Evolutionary conservation across 2,888 invertebrate species (phyloP), one percentile per base, ranked within the genome.

Genomic region (Dimorphilus gyrociliatus): DNA sequence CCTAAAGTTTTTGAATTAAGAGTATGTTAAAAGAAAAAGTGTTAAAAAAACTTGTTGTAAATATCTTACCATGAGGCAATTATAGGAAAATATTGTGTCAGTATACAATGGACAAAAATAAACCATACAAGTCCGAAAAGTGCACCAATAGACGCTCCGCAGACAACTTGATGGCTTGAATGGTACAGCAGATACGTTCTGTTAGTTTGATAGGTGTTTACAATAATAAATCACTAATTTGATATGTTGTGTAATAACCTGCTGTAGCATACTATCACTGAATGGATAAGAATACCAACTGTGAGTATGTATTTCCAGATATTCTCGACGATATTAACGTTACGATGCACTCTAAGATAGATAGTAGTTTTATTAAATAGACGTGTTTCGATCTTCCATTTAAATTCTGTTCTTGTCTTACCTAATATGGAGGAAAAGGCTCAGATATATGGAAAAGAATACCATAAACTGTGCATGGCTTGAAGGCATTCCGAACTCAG

Each of bases 391-490:
- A n/a, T n/a, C n/a, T n/a, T n/a, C n/a, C n/a, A n/a, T n/a, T n/a
- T n/a, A n/a, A n/a, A n/a, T n/a, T n/a, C n/a, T n/a, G n/a, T n/a
- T n/a, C n/a, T n/a, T n/a, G n/a, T n/a, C 43, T 44, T 67, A 84
- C 84, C 84, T 77, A 52, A 84, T 74, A 53, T 79, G 71, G 50
- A 84, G 74, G 65, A 85, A 85, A 62, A 80, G 76, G 41, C 76
- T 69, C 42, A 80, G 72, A 64, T 85, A 86, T 29, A 74, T 71
- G 42, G 81, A 73, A 64, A 84, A 82, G 64, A 85, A 86, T 79
- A 81, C 82, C 68, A 81, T 76, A 60, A 81, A 80, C 65, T 85
- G 85, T 47, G 84, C 72, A 69, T 86, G 86, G 38, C 79, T 77
- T 19, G 84, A 85, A 32, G 85, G 86, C 85, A 85, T 85, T 19